Evolutionary conservation across 1,140 invertebrate species (phyloP).

Genomic region (Drosophila littoralis): DNA sequence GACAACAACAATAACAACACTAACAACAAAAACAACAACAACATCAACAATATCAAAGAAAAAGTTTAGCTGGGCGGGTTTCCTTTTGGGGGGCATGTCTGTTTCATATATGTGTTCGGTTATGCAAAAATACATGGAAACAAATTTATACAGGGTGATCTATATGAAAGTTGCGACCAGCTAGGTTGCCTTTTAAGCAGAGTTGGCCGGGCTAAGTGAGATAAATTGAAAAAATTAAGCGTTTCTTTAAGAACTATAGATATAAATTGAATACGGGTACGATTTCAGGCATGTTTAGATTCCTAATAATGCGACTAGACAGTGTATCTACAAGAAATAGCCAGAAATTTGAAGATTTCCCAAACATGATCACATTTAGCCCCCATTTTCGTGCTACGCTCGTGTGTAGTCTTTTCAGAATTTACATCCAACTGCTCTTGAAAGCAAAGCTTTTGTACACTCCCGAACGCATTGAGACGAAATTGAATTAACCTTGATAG

Average conservation of each 20-base stretch:
- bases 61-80: constrained; percentile 46
- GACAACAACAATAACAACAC: constrained; percentile 61
- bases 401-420: not conserved
- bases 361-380: too few relatives aligned
- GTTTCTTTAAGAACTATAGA: too few relatives aligned
- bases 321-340: not conserved
- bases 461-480: not conserved
- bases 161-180: not conserved
- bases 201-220: not conserved
- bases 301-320: not conserved
- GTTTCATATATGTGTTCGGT: constrained; percentile 15
- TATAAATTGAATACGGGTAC: too few relatives aligned
- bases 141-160: constrained; percentile 49
- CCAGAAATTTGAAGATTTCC: too few relatives aligned
- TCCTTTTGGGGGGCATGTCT: constrained; percentile 61
- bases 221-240: too few relatives aligned
- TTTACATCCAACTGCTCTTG: not conserved
- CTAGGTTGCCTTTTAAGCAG: constrained; percentile 31
- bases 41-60: constrained; percentile 13
- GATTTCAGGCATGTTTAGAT: too few relatives aligned
- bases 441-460: not conserved
- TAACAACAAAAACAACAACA: too few relatives aligned
- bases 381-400: too few relatives aligned
- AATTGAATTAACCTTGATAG: constrained; percentile 65
- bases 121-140: constrained; percentile 19